These are phyloP conservation scores for Drosophila mulleri DNA, from an alignment of 2,888 invertebrate species.

Conservation along the genomic window DNA sequence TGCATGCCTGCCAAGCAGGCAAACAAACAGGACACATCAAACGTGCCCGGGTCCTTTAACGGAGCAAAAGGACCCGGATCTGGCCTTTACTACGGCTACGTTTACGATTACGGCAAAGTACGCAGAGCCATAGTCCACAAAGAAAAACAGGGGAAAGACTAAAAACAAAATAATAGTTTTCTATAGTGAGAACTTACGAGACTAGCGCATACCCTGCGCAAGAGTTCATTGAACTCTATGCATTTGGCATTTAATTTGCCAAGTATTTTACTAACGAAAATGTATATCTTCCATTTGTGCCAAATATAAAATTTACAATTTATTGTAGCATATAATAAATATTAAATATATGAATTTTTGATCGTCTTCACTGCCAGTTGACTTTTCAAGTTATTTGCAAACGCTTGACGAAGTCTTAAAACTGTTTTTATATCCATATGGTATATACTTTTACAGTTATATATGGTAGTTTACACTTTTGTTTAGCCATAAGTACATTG, in stretches of 20 bases:
- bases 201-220: conserved; percentile 9
- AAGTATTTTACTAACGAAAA: background rate
- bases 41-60: conserved; percentile 58
- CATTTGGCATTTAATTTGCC: background rate
- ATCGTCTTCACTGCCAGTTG: background rate
- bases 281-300: background rate
- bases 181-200: background rate
- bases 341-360: background rate
- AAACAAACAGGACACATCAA: conserved; percentile 64
- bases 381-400: background rate
- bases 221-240: background rate
- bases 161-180: conserved; percentile 13
- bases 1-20: conserved; percentile 57
- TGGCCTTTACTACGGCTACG: conserved; percentile 7
- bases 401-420: background rate
- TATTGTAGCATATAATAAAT: background rate
- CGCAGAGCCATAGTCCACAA: conserved; percentile 19
- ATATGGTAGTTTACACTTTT: background rate
- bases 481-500: background rate
- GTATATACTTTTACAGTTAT: background rate
- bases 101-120: conserved; percentile 21
- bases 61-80: conserved; percentile 5
- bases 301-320: background rate
- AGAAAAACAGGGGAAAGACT: conserved; percentile 16
- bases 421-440: background rate